A percentile compares a stretch with the other conserved stretches of the same genome.
These are phyloP conservation scores for Odontesthes bonariensis DNA, from an alignment of 2,113 vertebrate genomes.

Conservation along the genomic window DNA sequence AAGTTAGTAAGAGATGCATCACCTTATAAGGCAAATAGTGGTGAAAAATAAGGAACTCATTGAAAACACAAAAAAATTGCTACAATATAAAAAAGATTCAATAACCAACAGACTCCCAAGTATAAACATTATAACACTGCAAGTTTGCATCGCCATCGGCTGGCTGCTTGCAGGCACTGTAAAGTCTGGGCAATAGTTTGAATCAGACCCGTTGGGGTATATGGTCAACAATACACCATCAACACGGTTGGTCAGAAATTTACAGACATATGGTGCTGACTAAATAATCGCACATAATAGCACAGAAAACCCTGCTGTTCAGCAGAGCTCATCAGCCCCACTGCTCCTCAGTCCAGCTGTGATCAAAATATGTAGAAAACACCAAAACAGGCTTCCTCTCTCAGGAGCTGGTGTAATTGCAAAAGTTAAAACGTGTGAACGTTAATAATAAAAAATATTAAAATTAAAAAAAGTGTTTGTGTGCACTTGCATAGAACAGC, in stretches of 20 bases:
- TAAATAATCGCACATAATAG: conserved; percentile 20
- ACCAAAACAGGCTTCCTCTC: neutral
- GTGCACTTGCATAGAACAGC: conserved; percentile 48
- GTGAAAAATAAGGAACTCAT: conserved; percentile 67
- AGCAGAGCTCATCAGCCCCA: conserved; percentile 5
- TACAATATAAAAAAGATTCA: conserved; percentile 34
- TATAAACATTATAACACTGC: conserved; percentile 46
- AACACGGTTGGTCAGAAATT: conserved; percentile 37
- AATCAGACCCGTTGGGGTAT: conserved; percentile 23
- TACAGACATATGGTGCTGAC: conserved; percentile 26
- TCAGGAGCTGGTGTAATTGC: conserved; percentile 4
- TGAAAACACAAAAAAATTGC: conserved; percentile 31
- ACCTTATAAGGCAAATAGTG: conserved; percentile 77
- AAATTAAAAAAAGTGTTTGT: conserved; percentile 1
- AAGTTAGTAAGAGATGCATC: conserved; percentile 67
- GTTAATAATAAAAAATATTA: neutral
- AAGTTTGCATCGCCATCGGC: conserved; percentile 42
- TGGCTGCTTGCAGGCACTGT: conserved; percentile 63
- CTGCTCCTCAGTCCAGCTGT: neutral
- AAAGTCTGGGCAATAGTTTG: conserved; percentile 31
- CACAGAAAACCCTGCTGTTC: conserved; percentile 20
- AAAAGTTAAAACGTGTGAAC: conserved; percentile 1
- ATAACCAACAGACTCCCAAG: conserved; percentile 27
- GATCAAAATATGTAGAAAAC: conserved; percentile 23
- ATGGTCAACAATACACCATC: conserved; percentile 21